Percentiles rank a stretch among this genome's conserved stretches.
These are phyloP conservation scores for Syngnathus acus DNA, from an alignment of 2,797 vertebrate species.

Conservation along the genomic window DNA sequence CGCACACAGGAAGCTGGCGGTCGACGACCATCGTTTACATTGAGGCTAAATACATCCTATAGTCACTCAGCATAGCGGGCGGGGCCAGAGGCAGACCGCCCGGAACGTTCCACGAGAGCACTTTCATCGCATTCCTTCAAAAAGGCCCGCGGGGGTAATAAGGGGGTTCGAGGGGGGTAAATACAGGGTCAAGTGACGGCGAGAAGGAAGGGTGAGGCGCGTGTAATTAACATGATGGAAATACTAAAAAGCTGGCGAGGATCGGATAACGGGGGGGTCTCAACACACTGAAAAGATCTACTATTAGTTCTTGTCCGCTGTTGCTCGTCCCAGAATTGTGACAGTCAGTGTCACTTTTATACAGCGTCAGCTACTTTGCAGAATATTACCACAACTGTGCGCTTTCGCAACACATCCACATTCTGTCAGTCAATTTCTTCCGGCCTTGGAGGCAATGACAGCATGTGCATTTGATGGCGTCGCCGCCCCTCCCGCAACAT, in stretches of 20 bases:
- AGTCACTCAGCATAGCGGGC: slow-evolving; percentile 33
- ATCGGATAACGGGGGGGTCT: slow-evolving; percentile 20
- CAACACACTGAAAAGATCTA: slow-evolving; percentile 14
- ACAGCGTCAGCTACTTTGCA: too few relatives aligned
- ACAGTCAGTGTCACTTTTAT: too few relatives aligned
- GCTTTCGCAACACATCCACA: neutral
- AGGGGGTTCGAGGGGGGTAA: slow-evolving; percentile 43
- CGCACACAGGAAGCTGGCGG: slow-evolving; percentile 15
- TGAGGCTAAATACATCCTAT: slow-evolving; percentile 25
- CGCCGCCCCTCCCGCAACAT: slow-evolving; percentile 52
- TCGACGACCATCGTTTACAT: slow-evolving; percentile 3
- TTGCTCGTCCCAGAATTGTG: too few relatives aligned
- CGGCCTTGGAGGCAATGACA: neutral
- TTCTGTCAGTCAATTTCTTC: neutral
- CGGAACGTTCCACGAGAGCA: slow-evolving; percentile 44
- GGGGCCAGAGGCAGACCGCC: slow-evolving; percentile 42
- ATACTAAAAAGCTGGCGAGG: slow-evolving; percentile 29
- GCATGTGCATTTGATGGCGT: slow-evolving; percentile 16
- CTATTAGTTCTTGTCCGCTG: neutral
- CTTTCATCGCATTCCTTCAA: slow-evolving; percentile 55
- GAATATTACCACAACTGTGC: too few relatives aligned
- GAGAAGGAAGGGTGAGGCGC: slow-evolving; percentile 49
- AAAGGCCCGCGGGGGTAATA: slow-evolving; percentile 36
- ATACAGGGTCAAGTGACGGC: slow-evolving; percentile 43
- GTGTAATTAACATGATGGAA: slow-evolving; percentile 54